Base-by-base conservation (phyloP, 1,140 invertebrate species). In the Radopholus similis region DNA sequence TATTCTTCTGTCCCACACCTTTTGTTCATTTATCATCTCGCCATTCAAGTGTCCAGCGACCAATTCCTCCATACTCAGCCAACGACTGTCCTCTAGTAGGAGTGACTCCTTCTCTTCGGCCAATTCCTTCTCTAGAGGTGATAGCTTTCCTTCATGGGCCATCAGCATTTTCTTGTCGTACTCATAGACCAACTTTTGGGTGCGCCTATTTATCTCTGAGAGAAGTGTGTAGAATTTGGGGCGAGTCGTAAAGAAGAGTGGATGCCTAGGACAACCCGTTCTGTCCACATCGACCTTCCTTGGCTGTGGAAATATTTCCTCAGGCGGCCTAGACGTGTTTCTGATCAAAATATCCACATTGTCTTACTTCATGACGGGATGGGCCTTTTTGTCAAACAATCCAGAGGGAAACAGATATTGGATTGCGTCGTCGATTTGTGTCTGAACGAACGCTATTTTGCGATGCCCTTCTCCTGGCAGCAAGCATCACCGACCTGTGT, bases 401-500 rank as follows among this genome's bases (percentile, higher is more conserved):
- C 77, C 77, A 42, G 79, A 80, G n/a, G 78, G 78, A 51, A 81
- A 81, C 2, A 81, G 63, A 68, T 81, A 81, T 55, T 71, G 37
- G 13, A 81, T 77, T 21, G 80, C 65, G 32, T 62, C 66, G 42
- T 70, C 47, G 13, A 78, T 64, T 37, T 75, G 42, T n/a, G 64
- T 42, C 58, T 77, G 49, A 21, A 30, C 38, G 13, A 56, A 53
- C 13, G 21, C n/a, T n/a, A n/a, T n/a, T n/a, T n/a, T n/a, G n/a
- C n/a, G n/a, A n/a, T n/a, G n/a, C n/a, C n/a, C n/a, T n/a, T n/a
- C n/a, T n/a, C n/a, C n/a, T 37, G 23, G 21, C 13, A 54, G 56
- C n/a, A 18, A 62, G 47, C 21, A 28, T 32, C 23, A 72, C 70
- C 38, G 86, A 88, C 86, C 83, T 95, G 90, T 0, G 90, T 90